These are phyloP conservation scores for Moxostoma hubbsi DNA, from an alignment of 2,797 vertebrate genomes.

Conservation along the genomic window DNA sequence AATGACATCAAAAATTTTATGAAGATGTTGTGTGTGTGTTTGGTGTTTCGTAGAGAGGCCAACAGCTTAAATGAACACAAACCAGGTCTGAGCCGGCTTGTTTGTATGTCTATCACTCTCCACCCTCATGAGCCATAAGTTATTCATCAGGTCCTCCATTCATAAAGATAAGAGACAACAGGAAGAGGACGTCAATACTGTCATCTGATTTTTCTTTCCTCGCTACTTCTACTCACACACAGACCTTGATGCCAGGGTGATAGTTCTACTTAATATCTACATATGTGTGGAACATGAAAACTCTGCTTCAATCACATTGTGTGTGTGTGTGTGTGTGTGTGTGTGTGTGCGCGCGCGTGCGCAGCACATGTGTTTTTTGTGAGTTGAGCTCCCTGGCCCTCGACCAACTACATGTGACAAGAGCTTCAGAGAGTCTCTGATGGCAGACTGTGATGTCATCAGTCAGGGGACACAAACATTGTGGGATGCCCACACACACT, in stretches of 20 bases:
- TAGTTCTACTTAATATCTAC: not conserved
- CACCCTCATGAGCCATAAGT: not conserved
- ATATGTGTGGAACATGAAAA: not conserved
- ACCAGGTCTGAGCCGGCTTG: not conserved
- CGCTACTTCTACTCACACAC: no score
- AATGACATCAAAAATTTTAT: no score
- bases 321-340: not conserved
- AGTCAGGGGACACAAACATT: conserved; percentile 52
- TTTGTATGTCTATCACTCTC: not conserved
- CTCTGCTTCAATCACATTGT: no score
- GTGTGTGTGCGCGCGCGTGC: not conserved
- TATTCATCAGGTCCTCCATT: not conserved
- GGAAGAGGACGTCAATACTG: not conserved
- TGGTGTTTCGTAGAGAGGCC: no score
- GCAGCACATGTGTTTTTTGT: not conserved
- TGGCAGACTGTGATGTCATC: conserved; percentile 50
- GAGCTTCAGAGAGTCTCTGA: conserved; percentile 45
- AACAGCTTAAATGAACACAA: no score
- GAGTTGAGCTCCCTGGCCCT: conserved; percentile 27
- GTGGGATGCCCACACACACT: conserved; percentile 29
- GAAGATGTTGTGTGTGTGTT: no score
- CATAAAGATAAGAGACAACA: not conserved
- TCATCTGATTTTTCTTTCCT: not conserved
- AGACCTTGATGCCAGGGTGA: no score
- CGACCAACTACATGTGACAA: conserved; percentile 44